Evolutionary conservation across 1,140 invertebrate species (phyloP), one percentile per base, ranked within the genome.

Genomic region (Hycleus phaleratus): DNA sequence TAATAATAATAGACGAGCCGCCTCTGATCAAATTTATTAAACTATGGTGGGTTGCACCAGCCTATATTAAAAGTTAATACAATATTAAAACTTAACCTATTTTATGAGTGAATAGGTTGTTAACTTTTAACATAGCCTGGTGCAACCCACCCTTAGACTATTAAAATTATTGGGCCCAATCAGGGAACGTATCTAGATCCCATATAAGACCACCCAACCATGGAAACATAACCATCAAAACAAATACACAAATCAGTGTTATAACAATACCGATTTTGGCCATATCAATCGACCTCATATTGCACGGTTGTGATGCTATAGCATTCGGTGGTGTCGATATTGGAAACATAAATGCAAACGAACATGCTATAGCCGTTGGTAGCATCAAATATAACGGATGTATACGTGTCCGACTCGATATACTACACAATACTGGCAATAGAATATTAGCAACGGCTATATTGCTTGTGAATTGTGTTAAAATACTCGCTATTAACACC

Each of bases 311-410:
- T 45, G 90, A 90, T 0, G 92, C 92, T 49, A 98, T 91, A 1
- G 95, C 94, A 75, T 97, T 97, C n/a, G 94, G 94, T 3, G 93
- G 92, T 0, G 85, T 86, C 3, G 81, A 81, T 1, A 94, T 90
- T 2, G 93, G 93, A 68, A 84, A 76, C 64, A 77, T 78, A 75
- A 86, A 87, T 3, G 85, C 82, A 74, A 82, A 93, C 5, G 90
- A 93, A 70, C 87, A 90, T 5, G 82, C 83, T 43, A 88, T 71
- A 0, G 90, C 82, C 0, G 90, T 85, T 1, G 94, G 93, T 55
- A 96, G 74, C 81, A 95, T 92, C 67, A 95, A 78, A 72, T 88
- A 92, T 49, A 95, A 69, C 0, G 94, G 94, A 79, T 96, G 88
- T 38, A 86, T 77, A 60, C 80, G 65, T 18, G 68, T 69, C 11